Evolutionary conservation across 2,888 invertebrate genomes (phyloP), one percentile per base, ranked within the genome.

Genomic region (Tetanocera ferruginea): DNA sequence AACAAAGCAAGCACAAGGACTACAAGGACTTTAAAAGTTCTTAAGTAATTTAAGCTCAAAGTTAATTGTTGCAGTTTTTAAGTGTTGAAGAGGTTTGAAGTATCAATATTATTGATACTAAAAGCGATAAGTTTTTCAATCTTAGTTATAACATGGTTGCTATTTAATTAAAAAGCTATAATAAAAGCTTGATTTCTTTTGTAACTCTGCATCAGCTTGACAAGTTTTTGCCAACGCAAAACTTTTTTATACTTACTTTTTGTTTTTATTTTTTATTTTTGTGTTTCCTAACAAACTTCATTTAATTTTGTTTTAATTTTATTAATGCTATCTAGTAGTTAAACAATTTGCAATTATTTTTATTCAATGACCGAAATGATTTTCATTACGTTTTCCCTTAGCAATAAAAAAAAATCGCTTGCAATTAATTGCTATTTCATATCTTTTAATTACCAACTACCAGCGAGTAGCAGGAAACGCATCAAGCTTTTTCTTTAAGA

Each of bases 401-500:
- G 57, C 57, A 72, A 37, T 19, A 57, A 57, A 72, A 37, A 62
- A 14, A 64, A 62, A 62, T 28, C 49, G 57, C 64, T n/a, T 52
- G 34, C 64, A 74, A 74, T 64, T 74, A 64, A 64, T 74, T 64
- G 51, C 51, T 49, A 34, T 51, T 74, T 74, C 51, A 52, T 64
- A 64, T 25, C 51, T 31, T 66, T 64, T 72, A 31, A 60, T 60
- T 60, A 23, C 37, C 37, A 34, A 14, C 9, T 60, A 23, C 37
- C 37, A 34, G 23, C 9, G 37, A 23, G 52, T 31, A 70, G 51
- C 70, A 19, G 11, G 5, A 49, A 66, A 19, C 37, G 19, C 34
- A 66, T 19, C 37, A 19, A 19, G n/a, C 14, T 31, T 28, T 34
- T 37, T 66, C 37, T n/a, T n/a, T 9, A 60, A 60, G 28, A 28